Evolutionary conservation across 2,797 vertebrate species (phyloP), one percentile per base, ranked within the genome.

Genomic region (Phataginus tetradactyla): DNA sequence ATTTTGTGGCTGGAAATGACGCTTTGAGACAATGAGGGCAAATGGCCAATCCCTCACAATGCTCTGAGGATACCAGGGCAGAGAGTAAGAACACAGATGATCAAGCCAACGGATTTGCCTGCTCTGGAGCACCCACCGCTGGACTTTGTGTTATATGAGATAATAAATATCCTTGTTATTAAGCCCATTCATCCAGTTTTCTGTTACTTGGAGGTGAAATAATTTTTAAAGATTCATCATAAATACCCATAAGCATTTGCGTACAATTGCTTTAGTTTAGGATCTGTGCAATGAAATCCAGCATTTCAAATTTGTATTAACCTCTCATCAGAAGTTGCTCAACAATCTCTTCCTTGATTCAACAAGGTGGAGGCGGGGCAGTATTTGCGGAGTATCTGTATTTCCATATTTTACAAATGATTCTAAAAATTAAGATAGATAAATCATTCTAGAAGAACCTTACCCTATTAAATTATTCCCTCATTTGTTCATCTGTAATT

Each of bases 351-450:
- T 23, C 23, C 87, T 80, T 64, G 55, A 81, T 21, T 78, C 42
- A 91, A 7, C 6, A 75, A 79, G 7, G 68, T n/a, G n/a, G 49
- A 27, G 53, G 0, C 4, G 4, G 15, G 32, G 23, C 68, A 8
- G 39, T 32, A 78, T 89, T 37, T 93, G 34, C 61, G 81, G 23
- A 61, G 14, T 72, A 77, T 85, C 79, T 51, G 20, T n/a, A 74
- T 51, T 92, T 94, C 61, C 27, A 8, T 32, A 29, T 61, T 86
- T 72, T 74, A 91, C 17, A 95, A 90, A 71, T 61, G 25, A 83
- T 32, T 91, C 51, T 86, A 90, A 92, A 87, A 66, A 51, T 55
- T 55, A 90, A 96, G 37, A 69, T 51, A 80, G 68, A 59, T 75
- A 61, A 91, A 92, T 66, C 68, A 79, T 86, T 90, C 49, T 77